These are phyloP conservation scores for Amitus sp. DNA, from an alignment of 2,888 invertebrate species.

Conservation along the genomic window DNA sequence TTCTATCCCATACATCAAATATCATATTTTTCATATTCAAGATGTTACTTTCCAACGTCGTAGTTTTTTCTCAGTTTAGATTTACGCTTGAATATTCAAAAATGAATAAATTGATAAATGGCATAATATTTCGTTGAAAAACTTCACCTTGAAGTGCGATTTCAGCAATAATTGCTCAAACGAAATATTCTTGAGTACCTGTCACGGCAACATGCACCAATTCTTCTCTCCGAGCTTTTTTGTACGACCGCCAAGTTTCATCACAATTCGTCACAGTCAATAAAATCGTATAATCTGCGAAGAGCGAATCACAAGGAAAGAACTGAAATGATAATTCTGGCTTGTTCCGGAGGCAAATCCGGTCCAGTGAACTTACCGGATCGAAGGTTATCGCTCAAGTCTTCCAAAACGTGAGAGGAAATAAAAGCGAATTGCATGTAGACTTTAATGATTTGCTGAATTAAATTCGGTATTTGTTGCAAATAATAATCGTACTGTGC, in stretches of 20 bases:
- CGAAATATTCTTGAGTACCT: conserved; percentile 56
- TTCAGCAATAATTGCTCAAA: too few relatives aligned
- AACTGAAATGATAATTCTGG: too few relatives aligned
- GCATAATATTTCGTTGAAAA: too few relatives aligned
- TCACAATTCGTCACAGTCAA: conserved; percentile 80
- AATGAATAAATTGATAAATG: background rate
- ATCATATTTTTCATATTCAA: too few relatives aligned
- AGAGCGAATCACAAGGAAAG: conserved; percentile 4
- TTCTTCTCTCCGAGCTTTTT: conserved; percentile 72
- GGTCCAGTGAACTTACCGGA: conserved; percentile 76
- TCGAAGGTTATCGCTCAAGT: conserved; percentile 75
- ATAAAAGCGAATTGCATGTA: conserved; percentile 77
- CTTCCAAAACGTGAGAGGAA: conserved; percentile 74
- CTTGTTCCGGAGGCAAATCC: too few relatives aligned
- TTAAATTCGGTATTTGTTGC: conserved; percentile 71
- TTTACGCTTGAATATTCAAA: too few relatives aligned
- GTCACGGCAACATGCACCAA: conserved; percentile 80
- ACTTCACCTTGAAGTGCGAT: too few relatives aligned
- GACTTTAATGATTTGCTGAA: conserved; percentile 73
- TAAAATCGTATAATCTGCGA: conserved; percentile 76
- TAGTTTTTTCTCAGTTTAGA: too few relatives aligned
- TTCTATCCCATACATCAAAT: too few relatives aligned
- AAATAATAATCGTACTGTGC: conserved; percentile 69
- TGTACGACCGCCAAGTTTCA: conserved; percentile 79
- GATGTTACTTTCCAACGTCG: too few relatives aligned